Evolutionary conservation across 1,140 invertebrate species (phyloP).

Genomic region (Vanessa atalanta): DNA sequence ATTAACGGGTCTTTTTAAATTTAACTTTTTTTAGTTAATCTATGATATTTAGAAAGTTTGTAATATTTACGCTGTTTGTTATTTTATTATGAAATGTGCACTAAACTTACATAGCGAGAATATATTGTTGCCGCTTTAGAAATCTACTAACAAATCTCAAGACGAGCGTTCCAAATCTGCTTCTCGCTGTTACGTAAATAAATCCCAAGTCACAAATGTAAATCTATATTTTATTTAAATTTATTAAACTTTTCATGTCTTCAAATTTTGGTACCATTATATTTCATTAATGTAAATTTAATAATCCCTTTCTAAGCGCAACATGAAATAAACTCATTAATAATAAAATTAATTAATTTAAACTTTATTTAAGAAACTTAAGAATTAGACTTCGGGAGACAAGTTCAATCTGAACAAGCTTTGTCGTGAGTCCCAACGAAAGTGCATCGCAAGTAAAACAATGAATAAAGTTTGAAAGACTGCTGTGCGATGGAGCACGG

Average conservation of each 20-base stretch:
- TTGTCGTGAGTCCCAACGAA: conserved; percentile 36
- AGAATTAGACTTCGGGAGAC: conserved; percentile 49
- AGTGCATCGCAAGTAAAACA: conserved; percentile 57
- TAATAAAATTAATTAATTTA: not conserved
- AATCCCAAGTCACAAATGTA: conserved; percentile 47
- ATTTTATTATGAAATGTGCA: not conserved
- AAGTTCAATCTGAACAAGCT: conserved; percentile 53
- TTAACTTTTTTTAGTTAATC: not conserved
- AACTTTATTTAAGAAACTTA: conserved; percentile 33
- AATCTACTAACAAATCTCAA: conserved; percentile 48
- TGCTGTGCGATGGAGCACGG: conserved; percentile 48
- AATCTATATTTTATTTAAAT: conserved; percentile 48
- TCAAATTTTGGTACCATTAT: too few species aligned
- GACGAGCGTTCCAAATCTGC: conserved; percentile 54
- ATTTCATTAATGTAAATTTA: too few species aligned
- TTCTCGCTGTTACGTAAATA: conserved; percentile 44
- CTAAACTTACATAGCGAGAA: conserved; percentile 1
- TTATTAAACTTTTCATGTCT: too few species aligned
- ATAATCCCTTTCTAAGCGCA: too few species aligned
- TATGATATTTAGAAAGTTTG: not conserved
- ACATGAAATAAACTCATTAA: too few species aligned
- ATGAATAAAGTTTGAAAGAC: conserved; percentile 61
- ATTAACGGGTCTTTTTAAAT: not conserved
- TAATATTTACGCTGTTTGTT: not conserved
- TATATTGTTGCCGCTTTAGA: conserved; percentile 16